Evolutionary conservation across 2,113 vertebrate genomes (phyloP).

Genomic region (Pterocles burchelli): DNA sequence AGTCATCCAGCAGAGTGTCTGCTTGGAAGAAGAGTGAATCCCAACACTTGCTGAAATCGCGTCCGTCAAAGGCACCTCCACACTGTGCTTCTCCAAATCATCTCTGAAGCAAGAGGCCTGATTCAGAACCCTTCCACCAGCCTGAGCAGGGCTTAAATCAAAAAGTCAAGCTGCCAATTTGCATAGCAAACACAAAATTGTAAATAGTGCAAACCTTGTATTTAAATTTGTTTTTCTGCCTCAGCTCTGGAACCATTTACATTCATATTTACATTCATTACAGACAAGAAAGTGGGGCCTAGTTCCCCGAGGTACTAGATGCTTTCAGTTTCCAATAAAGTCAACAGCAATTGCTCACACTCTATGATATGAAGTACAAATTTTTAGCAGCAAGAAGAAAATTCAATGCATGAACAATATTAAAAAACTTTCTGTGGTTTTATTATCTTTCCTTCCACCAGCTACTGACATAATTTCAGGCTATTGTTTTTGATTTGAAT

Average conservation of each 20-base stretch:
- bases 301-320: not conserved
- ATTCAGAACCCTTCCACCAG: not conserved
- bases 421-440: not conserved
- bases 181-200: not conserved
- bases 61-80: not conserved
- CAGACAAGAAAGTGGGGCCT: not conserved
- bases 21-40: not conserved
- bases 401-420: not conserved
- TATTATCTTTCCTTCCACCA: constrained; percentile 2
- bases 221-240: not conserved
- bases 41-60: not conserved
- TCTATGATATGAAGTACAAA: not conserved
- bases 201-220: not conserved
- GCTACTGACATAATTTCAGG: not conserved
- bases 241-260: not conserved
- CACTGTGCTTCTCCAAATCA: not conserved
- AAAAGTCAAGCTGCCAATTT: not conserved
- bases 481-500: constrained; percentile 44
- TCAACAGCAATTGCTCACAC: not conserved
- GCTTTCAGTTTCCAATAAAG: not conserved
- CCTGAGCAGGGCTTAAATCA: not conserved
- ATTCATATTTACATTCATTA: not conserved
- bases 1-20: not conserved
- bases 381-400: constrained; percentile 1
- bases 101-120: not conserved